Percentiles rank a stretch among this genome's conserved stretches.
Conservation (phyloP, 2,113 vertebrate genomes). For the Chrysemys picta region DNA sequence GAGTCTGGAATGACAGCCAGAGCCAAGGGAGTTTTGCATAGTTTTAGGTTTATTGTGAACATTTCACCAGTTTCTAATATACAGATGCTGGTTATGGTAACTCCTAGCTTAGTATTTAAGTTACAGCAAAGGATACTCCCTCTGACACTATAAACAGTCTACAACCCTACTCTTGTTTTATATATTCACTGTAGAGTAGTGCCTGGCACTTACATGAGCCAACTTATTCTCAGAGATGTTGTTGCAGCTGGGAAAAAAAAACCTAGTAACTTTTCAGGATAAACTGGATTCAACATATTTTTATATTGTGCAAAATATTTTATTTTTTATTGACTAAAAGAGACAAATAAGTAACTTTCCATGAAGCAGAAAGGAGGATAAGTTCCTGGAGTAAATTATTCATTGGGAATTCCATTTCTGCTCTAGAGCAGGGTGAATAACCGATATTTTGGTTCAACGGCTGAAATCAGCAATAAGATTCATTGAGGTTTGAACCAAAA, state of each 20-base stretch:
- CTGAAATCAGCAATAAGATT: too few relatives aligned
- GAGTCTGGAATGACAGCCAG: accelerated
- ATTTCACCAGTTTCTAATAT: not conserved
- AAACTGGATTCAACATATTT: not conserved
- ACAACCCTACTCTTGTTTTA: not conserved
- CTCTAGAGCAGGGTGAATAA: too few relatives aligned
- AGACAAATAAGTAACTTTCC: not conserved
- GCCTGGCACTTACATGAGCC: not conserved
- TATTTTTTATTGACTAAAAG: not conserved
- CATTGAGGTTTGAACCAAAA: not conserved
- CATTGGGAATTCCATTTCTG: not conserved
- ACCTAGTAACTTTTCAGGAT: not conserved
- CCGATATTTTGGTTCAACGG: too few relatives aligned
- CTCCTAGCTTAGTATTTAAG: not conserved
- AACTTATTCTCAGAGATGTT: not conserved
- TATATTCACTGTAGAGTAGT: not conserved
- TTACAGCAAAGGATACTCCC: not conserved
- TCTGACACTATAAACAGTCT: accelerated
- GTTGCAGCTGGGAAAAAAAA: constrained; percentile 32
- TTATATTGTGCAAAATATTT: not conserved
- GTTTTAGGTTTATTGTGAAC: not conserved
- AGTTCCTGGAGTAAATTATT: not conserved
- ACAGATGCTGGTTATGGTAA: not conserved
- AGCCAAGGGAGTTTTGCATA: accelerated
- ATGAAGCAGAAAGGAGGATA: not conserved